Percentiles rank a stretch among this genome's conserved stretches.
These are phyloP conservation scores for Rhinoraja longicauda DNA, from an alignment of 2,797 vertebrate genomes.

Conservation along the genomic window DNA sequence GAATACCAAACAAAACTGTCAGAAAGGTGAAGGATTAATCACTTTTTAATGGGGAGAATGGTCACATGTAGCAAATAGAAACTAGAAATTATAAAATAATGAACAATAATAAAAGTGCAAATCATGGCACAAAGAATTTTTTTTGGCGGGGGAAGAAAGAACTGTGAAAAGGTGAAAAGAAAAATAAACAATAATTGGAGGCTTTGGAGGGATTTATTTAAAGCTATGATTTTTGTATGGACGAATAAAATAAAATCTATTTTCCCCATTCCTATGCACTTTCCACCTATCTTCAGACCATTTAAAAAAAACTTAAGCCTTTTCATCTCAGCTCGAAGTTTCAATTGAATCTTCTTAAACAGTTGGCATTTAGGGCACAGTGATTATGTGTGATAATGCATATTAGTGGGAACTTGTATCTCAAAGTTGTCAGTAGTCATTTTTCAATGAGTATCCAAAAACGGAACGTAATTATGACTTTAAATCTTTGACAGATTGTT, in stretches of 20 bases:
- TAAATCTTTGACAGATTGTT: constrained; percentile 67
- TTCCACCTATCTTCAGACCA: background rate
- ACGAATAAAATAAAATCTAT: background rate
- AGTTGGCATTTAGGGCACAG: background rate
- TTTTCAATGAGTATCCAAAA: background rate
- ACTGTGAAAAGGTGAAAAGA: background rate
- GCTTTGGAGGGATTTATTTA: background rate
- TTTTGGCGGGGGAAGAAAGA: background rate
- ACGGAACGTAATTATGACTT: background rate
- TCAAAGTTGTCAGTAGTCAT: background rate
- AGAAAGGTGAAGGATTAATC: background rate
- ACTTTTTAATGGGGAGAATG: background rate
- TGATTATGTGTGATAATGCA: background rate
- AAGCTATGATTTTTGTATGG: background rate
- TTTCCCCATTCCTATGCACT: too few relatives aligned
- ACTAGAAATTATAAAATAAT: background rate
- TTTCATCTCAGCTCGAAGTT: background rate
- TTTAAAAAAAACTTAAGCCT: background rate
- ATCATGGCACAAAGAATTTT: background rate
- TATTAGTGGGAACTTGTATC: background rate
- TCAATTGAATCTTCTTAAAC: background rate
- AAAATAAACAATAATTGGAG: background rate
- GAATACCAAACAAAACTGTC: background rate
- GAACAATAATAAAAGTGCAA: background rate
- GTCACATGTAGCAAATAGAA: background rate